Evolutionary conservation across 2,797 vertebrate species (phyloP).

Genomic region (Trachops cirrhosus): DNA sequence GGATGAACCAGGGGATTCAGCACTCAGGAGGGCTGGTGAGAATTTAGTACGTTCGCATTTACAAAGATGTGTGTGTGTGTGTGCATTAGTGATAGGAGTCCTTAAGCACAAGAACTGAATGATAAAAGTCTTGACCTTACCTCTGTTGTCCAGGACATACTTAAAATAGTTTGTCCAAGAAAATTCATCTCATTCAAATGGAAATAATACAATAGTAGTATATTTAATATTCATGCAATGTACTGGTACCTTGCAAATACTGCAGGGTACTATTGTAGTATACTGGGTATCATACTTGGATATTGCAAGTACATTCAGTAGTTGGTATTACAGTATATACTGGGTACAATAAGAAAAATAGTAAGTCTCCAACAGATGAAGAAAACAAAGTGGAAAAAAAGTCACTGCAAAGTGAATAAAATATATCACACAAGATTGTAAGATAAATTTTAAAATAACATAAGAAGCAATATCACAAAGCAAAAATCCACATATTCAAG

Average conservation of each 20-base stretch:
- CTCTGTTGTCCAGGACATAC: background rate
- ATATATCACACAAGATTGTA: background rate
- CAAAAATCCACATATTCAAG: background rate
- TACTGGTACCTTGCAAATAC: background rate
- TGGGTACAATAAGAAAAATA: background rate
- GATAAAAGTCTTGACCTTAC: background rate
- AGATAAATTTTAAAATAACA: background rate
- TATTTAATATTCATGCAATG: background rate
- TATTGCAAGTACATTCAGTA: too few species aligned
- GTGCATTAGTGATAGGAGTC: background rate
- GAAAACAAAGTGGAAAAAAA: background rate
- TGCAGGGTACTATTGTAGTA: too few species aligned
- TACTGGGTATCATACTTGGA: too few species aligned
- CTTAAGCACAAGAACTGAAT: background rate
- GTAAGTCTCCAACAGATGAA: background rate
- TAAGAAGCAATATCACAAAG: background rate
- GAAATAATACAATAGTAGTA: background rate
- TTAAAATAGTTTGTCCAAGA: background rate
- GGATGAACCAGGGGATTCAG: background rate
- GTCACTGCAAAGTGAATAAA: background rate
- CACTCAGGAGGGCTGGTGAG: background rate
- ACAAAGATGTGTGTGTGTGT: background rate
- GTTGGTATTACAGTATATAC: too few species aligned
- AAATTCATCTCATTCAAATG: background rate
- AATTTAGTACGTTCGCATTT: background rate